Evolutionary conservation across 2,888 invertebrate species (phyloP).

Genomic region (Cephalotes varians): DNA sequence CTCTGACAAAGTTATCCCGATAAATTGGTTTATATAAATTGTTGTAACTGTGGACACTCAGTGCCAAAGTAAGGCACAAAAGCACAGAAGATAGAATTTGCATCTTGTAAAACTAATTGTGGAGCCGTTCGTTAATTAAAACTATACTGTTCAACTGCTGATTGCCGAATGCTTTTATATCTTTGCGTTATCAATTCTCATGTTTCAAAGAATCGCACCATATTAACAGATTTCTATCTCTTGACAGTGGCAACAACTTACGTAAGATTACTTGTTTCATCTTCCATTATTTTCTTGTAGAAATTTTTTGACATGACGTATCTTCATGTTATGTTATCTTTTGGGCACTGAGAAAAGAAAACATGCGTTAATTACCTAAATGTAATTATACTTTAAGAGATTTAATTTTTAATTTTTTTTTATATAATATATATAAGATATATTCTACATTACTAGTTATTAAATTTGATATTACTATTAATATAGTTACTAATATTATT

Average conservation of each 20-base stretch:
- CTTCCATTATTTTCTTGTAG: neutral
- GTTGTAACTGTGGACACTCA: constrained; percentile 53
- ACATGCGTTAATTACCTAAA: neutral
- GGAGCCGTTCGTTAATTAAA: neutral
- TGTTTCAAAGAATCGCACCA: constrained; percentile 35
- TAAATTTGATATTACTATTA: neutral
- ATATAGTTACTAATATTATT: too few species aligned
- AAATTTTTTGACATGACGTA: neutral
- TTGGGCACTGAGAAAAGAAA: neutral
- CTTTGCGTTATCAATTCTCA: constrained; percentile 61
- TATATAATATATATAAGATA: neutral
- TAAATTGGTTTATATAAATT: too few species aligned
- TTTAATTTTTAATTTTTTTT: neutral
- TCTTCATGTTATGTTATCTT: neutral
- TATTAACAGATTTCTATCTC: constrained; percentile 54
- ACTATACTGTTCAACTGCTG: constrained; percentile 22
- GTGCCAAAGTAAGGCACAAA: constrained; percentile 70
- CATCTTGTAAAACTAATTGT: constrained; percentile 51
- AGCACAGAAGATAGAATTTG: constrained; percentile 49
- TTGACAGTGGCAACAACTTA: constrained; percentile 57
- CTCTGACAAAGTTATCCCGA: constrained; percentile 55
- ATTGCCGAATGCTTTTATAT: constrained; percentile 61
- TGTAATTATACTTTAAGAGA: neutral
- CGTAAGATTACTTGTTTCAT: constrained; percentile 60
- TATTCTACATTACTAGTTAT: neutral